Evolutionary conservation across 2,113 vertebrate species (phyloP).

Genomic region (Nothoprocta perdicaria): DNA sequence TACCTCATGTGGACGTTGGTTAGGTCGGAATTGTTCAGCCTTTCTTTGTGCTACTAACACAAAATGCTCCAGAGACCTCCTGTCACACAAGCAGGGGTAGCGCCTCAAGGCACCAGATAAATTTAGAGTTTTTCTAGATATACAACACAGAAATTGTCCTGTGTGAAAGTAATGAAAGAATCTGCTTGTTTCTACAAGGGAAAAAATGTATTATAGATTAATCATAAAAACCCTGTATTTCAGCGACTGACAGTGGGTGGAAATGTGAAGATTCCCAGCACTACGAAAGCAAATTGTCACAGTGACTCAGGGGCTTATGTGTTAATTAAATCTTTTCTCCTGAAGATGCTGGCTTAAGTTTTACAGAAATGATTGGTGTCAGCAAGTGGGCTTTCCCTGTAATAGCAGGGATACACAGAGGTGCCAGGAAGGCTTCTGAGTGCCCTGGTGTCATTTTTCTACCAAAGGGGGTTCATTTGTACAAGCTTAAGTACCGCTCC

Average conservation of each 20-base stretch:
- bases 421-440: background rate
- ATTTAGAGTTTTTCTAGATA: slow-evolving; percentile 48
- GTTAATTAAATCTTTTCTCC: slow-evolving; percentile 73
- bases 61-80: slow-evolving; percentile 56
- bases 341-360: slow-evolving; percentile 53
- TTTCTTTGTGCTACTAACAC: slow-evolving; percentile 28
- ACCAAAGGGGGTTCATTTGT: background rate
- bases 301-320: slow-evolving; percentile 61
- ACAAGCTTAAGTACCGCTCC: background rate
- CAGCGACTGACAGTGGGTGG: slow-evolving; percentile 28
- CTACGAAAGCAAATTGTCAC: slow-evolving; percentile 57
- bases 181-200: slow-evolving; percentile 36
- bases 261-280: slow-evolving; percentile 41
- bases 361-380: slow-evolving; percentile 47
- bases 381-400: slow-evolving; percentile 37
- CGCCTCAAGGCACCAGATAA: slow-evolving; percentile 52
- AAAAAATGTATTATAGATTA: slow-evolving; percentile 37
- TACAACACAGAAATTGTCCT: slow-evolving; percentile 45
- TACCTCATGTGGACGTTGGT: slow-evolving; percentile 21
- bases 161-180: slow-evolving; percentile 42
- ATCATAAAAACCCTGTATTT: slow-evolving; percentile 38
- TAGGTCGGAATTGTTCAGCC: slow-evolving; percentile 28
- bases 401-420: background rate
- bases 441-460: background rate
- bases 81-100: slow-evolving; percentile 58